Conservation (phyloP, 2,797 vertebrate genomes). For the Oreochromis mossambicus region DNA sequence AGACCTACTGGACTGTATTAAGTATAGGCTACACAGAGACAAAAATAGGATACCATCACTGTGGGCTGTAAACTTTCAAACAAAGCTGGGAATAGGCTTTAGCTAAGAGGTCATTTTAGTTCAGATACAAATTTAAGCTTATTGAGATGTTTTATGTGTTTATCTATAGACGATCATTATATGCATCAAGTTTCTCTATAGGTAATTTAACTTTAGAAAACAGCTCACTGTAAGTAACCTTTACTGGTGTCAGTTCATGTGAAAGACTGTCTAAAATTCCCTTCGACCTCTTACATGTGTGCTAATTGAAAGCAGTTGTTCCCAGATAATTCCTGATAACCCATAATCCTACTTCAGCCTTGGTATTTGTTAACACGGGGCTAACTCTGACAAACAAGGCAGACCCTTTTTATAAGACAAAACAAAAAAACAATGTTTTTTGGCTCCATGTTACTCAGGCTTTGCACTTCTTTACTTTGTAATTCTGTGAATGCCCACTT, state of each 20-base stretch:
- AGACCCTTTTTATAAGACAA: background rate
- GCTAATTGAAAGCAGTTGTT: background rate
- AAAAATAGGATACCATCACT: background rate
- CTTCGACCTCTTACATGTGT: background rate
- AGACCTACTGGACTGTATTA: background rate
- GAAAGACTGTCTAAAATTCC: background rate
- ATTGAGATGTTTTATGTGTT: background rate
- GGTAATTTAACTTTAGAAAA: background rate
- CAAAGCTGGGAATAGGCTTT: background rate
- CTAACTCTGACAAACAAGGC: background rate
- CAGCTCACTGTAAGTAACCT: background rate
- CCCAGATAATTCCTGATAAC: background rate
- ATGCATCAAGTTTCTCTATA: background rate
- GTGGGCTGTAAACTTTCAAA: background rate
- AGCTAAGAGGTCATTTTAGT: background rate
- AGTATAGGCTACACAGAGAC: background rate
- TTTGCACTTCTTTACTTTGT: background rate
- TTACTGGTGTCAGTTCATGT: background rate
- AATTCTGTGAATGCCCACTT: background rate
- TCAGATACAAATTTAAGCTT: background rate
- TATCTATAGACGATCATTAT: background rate
- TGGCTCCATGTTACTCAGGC: background rate
- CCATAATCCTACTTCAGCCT: background rate
- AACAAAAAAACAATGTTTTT: background rate
- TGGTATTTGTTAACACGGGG: background rate